These are phyloP conservation scores for Pediacus dermestoides DNA, from an alignment of 2,888 invertebrate genomes.

Conservation along the genomic window DNA sequence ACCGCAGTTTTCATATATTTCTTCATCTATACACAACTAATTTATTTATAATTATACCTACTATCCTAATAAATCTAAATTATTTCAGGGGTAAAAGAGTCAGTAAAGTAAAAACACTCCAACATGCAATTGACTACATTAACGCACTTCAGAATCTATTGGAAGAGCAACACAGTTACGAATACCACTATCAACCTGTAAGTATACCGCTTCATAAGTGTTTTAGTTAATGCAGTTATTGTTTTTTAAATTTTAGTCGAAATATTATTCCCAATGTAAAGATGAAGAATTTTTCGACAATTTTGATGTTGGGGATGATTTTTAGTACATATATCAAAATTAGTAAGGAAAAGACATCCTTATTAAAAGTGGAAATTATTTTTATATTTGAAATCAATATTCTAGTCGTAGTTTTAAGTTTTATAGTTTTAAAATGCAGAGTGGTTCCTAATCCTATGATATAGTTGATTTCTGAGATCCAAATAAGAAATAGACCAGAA, in stretches of 20 bases:
- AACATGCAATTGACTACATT: constrained; percentile 63
- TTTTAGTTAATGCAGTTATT: neutral
- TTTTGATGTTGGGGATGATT: constrained; percentile 1
- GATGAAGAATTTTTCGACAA: neutral
- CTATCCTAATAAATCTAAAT: no score
- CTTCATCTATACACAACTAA: no score
- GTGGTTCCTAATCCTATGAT: no score
- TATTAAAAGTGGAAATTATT: no score
- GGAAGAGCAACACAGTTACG: constrained; percentile 25
- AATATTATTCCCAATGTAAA: neutral
- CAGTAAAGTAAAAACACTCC: constrained; percentile 63
- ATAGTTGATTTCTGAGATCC: no score
- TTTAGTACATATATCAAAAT: neutral
- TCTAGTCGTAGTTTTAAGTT: neutral
- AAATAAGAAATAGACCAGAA: no score
- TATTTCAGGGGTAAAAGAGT: constrained; percentile 54
- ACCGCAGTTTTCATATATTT: no score
- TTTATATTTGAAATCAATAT: neutral
- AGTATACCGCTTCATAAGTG: constrained; percentile 5
- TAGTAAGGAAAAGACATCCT: no score
- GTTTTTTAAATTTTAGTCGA: neutral
- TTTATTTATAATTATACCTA: no score
- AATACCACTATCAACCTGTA: constrained; percentile 16
- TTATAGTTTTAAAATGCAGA: no score
- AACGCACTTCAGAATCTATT: constrained; percentile 52